Evolutionary conservation across 2,888 invertebrate genomes (phyloP), one percentile per base, ranked within the genome.

Genomic region (Hedya salicella): DNA sequence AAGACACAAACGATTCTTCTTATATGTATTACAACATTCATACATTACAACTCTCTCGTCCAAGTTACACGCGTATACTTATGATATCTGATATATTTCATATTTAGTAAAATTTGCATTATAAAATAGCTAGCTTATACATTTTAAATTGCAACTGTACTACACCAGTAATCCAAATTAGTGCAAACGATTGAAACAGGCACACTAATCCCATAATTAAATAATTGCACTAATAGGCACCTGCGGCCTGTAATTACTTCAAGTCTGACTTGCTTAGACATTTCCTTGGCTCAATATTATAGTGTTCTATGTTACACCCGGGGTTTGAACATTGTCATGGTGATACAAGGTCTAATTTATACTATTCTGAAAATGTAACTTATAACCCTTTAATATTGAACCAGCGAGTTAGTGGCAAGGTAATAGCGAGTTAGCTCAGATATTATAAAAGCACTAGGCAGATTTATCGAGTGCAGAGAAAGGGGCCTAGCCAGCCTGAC

Each of bases 381-480:
- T n/a, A n/a, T n/a, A n/a, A n/a, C n/a, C n/a, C n/a, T n/a, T n/a
- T n/a, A n/a, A n/a, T n/a, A n/a, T n/a, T n/a, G n/a, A n/a, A n/a
- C n/a, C n/a, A n/a, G n/a, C n/a, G n/a, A n/a, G n/a, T n/a, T 56
- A 56, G 56, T 32, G 56, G 56, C n/a, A 44, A 30, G 17, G 44
- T 30, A 44, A 56, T 56, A 54, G 42, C 54, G 62, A 69, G 50
- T 50, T 70, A 70, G 67, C 69, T 71, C 69, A 63, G 49, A 64
- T 69, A n/a, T n/a, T n/a, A n/a, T 68, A 71, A 71, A 73, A 73
- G 69, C 64, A 69, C 68, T 68, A 68, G 64, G 63, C 54, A 25
- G 60, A 25, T 80, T 79, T 77, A 78, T 76, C 71, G 74, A 71
- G 71, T 77, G 72, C 72, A 78, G 87, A 81, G 87, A 87, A 87